These are phyloP conservation scores for Phaonia tiefii DNA, from an alignment of 2,888 invertebrate species.

Conservation along the genomic window DNA sequence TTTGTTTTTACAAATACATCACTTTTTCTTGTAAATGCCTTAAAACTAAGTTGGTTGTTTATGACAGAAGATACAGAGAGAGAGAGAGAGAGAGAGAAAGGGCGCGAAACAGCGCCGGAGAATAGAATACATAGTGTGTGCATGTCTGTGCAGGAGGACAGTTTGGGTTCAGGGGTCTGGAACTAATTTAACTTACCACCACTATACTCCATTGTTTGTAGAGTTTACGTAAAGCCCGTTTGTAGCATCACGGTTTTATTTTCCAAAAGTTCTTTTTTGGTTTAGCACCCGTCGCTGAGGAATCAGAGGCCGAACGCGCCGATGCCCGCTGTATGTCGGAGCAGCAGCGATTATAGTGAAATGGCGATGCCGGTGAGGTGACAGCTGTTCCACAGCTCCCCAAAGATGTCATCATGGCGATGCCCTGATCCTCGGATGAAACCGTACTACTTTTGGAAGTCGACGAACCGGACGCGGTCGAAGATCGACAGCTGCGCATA, in stretches of 20 bases:
- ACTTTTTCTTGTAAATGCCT: conserved; percentile 65
- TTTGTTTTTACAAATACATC: conserved; percentile 63
- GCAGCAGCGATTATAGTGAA: conserved; percentile 77
- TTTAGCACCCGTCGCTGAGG: conserved; percentile 76
- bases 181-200: conserved; percentile 76
- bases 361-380: conserved; percentile 73
- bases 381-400: conserved; percentile 61
- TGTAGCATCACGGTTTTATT: conserved; percentile 81
- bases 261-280: conserved; percentile 80
- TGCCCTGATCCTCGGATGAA: conserved; percentile 79
- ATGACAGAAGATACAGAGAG: conserved; percentile 10
- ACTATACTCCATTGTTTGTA: conserved; percentile 78
- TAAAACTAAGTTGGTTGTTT: conserved; percentile 43
- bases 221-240: conserved; percentile 75
- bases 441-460: conserved; percentile 80
- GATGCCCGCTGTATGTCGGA: conserved; percentile 79
- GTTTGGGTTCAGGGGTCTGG: conserved; percentile 3
- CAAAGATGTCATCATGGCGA: conserved; percentile 74
- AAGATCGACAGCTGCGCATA: conserved; percentile 79
- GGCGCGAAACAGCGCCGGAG: neutral
- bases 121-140: neutral
- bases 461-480: conserved; percentile 79
- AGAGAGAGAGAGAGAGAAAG: conserved; percentile 2
- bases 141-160: neutral
- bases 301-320: conserved; percentile 73